Evolutionary conservation across 1,140 invertebrate species (phyloP), one percentile per base, ranked within the genome.

Genomic region (Teleopsis dalmanni): DNA sequence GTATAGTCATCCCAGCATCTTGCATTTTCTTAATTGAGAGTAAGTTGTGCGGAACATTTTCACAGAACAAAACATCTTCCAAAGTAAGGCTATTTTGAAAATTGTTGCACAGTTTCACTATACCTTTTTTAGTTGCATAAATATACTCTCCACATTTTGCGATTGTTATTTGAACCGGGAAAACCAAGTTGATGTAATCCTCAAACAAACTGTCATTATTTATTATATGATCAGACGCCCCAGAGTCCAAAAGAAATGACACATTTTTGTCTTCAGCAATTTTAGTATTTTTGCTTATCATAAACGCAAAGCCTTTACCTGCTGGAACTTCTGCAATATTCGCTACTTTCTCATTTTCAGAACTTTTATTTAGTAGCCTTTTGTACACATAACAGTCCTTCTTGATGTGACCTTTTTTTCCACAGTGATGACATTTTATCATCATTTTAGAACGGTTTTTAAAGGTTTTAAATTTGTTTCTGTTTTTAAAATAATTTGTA

Each of bases 181-280:
- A 5, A 27, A 23, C 25, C 29, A 54, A 16, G 26, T 49, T 21
- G 14, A 19, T 34, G 27, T 48, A 56, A 25, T 61, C 54, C 19
- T 31, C n/a, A 37, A 70, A 60, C 22, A 59, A 45, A 25, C 55
- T 48, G 7, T 57, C 52, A 14, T 57, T 55, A 23, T 64, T 68
- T 29, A 65, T 55, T 14, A 62, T 38, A 38, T 70, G 59, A 40
- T 70, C 60, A 1, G 65, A 60, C 36, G 65, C 66, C 31, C 66
- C 65, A 22, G 65, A 69, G 44, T 67, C 66, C 37, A 70, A 42
- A 7, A 63, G 44, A 55, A 65, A 67, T 45, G 35, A 38, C 6
- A 54, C 42, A 3, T 38, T 53, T 22, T 26, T 29, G 18, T 34
- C 41, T 16, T 18, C 29, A 33, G 14, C 29, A 33, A 35, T 29